Conservation (phyloP, 2,888 invertebrate genomes). For the Habrosyne pyritoides region DNA sequence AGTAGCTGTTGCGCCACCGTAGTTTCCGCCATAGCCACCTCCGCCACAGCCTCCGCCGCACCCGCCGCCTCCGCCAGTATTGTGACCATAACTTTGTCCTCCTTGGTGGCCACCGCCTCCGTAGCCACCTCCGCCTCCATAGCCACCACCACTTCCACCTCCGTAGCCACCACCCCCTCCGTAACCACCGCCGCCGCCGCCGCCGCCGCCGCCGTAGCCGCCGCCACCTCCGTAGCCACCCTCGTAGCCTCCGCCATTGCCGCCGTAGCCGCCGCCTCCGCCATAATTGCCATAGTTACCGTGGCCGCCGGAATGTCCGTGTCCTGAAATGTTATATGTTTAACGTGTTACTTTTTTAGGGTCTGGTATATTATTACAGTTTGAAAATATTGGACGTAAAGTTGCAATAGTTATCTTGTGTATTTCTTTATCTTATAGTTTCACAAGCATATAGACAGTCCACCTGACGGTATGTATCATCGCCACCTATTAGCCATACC, state of each 20-base stretch:
- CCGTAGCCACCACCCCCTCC: conserved; percentile 22
- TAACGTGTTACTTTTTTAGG: not conserved
- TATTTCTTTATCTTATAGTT: no score
- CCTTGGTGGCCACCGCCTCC: conserved; percentile 23
- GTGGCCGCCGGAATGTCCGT: not conserved
- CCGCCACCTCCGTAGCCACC: conserved; percentile 22
- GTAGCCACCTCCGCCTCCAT: conserved; percentile 20
- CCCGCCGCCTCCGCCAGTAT: conserved; percentile 29
- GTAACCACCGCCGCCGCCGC: conserved; percentile 29
- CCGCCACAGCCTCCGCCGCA: conserved; percentile 27
- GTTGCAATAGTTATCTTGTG: no score
- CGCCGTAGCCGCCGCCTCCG: conserved; percentile 4
- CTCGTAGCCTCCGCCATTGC: conserved; percentile 26
- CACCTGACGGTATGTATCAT: no score
- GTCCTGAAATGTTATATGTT: not conserved
- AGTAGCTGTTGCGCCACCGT: conserved; percentile 23
- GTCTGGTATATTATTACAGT: no score
- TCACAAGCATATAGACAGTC: no score
- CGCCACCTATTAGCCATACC: no score
- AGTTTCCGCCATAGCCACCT: conserved; percentile 24
- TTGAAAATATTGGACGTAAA: no score
- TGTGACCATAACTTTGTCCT: no score
- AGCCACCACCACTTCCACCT: conserved; percentile 25
- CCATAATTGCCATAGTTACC: not conserved
- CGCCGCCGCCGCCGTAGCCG: conserved; percentile 18